phyloP scores from a whole-genome alignment of 2,797 vertebrate species.

The Rhynchonycteris naso region DNA sequence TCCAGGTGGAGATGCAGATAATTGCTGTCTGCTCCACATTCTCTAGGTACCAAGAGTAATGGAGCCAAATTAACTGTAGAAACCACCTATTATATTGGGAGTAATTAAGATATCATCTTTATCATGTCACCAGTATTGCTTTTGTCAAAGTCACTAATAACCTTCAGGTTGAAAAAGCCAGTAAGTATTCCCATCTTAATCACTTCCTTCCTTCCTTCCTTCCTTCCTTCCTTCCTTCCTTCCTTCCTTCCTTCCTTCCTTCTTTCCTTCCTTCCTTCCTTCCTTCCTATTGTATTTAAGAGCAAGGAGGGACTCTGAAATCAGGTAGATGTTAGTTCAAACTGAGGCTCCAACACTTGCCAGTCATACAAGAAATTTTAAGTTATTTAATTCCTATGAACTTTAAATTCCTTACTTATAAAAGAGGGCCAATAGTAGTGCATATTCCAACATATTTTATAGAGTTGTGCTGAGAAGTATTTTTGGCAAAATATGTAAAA shows the following conservation, averaged over 20 bases:
- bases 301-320: neutral
- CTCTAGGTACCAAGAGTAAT: neutral
- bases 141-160: neutral
- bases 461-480: neutral
- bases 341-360: neutral
- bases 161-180: neutral
- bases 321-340: neutral
- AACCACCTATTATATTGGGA: neutral
- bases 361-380: neutral
- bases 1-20: neutral
- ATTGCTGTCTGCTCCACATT: neutral
- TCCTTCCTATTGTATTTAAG: neutral
- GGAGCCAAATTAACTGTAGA: neutral
- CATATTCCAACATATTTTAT: neutral
- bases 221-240: too few relatives aligned
- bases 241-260: rapidly evolving
- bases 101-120: neutral
- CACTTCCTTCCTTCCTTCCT: rapidly evolving
- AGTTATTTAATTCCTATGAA: neutral
- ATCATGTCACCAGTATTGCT: neutral
- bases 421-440: neutral
- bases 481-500: neutral
- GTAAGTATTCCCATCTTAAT: too few relatives aligned
- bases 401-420: neutral
- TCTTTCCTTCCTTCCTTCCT: rapidly evolving